A percentile compares a stretch with the other conserved stretches of the same genome.
phyloP scores from a whole-genome alignment of 2,797 vertebrate genomes.

The Falco berigora region DNA sequence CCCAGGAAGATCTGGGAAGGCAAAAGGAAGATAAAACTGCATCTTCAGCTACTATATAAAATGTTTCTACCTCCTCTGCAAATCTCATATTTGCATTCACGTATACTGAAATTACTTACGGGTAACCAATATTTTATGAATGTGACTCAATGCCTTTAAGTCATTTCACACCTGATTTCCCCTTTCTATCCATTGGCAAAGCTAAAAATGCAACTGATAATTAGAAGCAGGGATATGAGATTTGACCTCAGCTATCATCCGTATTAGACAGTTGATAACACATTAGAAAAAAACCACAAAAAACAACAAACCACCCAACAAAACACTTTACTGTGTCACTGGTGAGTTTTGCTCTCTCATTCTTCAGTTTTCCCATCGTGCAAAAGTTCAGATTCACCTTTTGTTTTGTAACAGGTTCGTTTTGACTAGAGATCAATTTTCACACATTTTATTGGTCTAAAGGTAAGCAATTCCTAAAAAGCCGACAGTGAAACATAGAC shows the following conservation, averaged over 20 bases:
- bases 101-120: background rate
- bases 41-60: background rate
- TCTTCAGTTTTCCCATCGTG: background rate
- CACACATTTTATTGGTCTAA: background rate
- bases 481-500: background rate
- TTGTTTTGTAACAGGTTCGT: background rate
- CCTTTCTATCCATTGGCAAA: background rate
- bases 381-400: background rate
- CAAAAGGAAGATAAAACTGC: background rate
- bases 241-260: background rate
- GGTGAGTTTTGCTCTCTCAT: background rate
- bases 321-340: background rate
- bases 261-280: background rate
- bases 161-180: background rate
- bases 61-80: background rate
- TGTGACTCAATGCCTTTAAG: background rate
- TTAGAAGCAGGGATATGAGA: background rate
- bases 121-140: background rate
- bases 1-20: background rate
- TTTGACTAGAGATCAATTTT: background rate
- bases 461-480: background rate
- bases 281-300: background rate
- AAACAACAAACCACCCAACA: background rate
- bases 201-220: background rate
- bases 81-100: background rate